Conservation (phyloP, 1,140 invertebrate genomes). For the Drosophila auraria region DNA sequence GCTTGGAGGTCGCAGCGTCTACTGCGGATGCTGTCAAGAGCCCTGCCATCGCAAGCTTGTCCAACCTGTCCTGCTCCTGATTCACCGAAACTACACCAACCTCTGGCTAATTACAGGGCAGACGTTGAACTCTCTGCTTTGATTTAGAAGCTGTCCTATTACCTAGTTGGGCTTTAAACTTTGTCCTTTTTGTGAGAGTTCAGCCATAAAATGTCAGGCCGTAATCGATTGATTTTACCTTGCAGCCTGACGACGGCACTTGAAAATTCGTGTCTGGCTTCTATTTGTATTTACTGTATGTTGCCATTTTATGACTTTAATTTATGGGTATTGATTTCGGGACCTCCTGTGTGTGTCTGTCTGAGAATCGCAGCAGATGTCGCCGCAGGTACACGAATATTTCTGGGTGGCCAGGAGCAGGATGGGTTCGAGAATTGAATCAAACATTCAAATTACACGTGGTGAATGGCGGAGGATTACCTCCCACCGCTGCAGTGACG, state of each 20-base stretch:
- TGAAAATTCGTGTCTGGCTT: conserved; percentile 58
- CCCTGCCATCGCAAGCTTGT: conserved; percentile 27
- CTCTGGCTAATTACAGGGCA: conserved; percentile 42
- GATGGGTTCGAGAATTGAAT: conserved; percentile 40
- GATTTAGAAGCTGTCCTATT: conserved; percentile 5
- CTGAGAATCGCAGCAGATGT: conserved; percentile 68
- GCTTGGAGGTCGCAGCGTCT: conserved; percentile 19
- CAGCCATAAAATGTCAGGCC: conserved; percentile 39
- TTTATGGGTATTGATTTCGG: conserved; percentile 74
- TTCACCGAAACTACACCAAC: conserved; percentile 8
- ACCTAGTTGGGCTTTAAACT: conserved; percentile 23
- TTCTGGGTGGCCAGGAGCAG: background rate
- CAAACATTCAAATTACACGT: conserved; percentile 40
- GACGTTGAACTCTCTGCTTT: conserved; percentile 13
- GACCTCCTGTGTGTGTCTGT: conserved; percentile 6
- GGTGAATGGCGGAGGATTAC: background rate
- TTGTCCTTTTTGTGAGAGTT: conserved; percentile 40
- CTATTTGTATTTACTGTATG: conserved; percentile 61
- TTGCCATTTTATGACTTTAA: conserved; percentile 64
- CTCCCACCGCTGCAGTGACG: conserved; percentile 17
- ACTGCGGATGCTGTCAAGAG: conserved; percentile 49
- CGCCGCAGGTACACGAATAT: conserved; percentile 35
- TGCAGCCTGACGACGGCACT: conserved; percentile 33
- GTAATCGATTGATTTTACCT: conserved; percentile 44
- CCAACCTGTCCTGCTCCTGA: conserved; percentile 23